Base-by-base conservation (phyloP, 2,888 invertebrate genomes). In the Acronicta leporina region DNA sequence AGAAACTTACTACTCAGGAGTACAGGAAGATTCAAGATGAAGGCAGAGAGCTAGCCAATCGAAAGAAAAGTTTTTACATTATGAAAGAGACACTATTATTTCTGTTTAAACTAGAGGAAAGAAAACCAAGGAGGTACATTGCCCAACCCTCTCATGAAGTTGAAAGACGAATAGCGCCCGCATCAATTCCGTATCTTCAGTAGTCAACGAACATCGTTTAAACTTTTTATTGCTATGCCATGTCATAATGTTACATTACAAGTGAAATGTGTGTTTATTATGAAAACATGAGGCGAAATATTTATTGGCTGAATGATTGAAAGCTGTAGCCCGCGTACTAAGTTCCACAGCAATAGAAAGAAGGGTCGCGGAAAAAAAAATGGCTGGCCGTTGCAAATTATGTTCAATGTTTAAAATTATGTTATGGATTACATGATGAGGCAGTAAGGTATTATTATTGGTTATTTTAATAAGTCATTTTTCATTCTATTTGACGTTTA, bases 281-380 rank as follows among this genome's bases (percentile, higher is more conserved):
- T 79, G 83, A 82, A 88, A 87, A 88, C 90, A 90, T 90, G 90
- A 90, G 86, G 79, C 78, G 81, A 87, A 86, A 89, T 88, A 88
- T 89, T 89, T 89, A 90, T 91, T 85, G 86, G 69, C 44, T 68
- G 73, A 76, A 87, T 90, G 89, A 90, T 89, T 87, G 87, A 90
- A 79, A 70, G 82, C 72, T 76, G 75, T 67, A 72, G 71, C 71
- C 76, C 53, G 64, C 60, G 70, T 67, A 77, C 67, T 71, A 57
- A 69, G 54, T 33, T 46, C 48, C 33, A 40, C 41, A 25, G 44
- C 44, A 47, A 72, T 63, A 73, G 73, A 57, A 50, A 41, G 48
- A 54, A 45, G 8, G 38, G n/a, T 10, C 15, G 48, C n/a, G 10
- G 48, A 68, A 75, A 73, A 75, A 73, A 68, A 54, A 61, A 42